A percentile compares a stretch with the other conserved stretches of the same genome.
phyloP scores from a whole-genome alignment of 2,888 invertebrate genomes.

The Scotopteryx bipunctaria region DNA sequence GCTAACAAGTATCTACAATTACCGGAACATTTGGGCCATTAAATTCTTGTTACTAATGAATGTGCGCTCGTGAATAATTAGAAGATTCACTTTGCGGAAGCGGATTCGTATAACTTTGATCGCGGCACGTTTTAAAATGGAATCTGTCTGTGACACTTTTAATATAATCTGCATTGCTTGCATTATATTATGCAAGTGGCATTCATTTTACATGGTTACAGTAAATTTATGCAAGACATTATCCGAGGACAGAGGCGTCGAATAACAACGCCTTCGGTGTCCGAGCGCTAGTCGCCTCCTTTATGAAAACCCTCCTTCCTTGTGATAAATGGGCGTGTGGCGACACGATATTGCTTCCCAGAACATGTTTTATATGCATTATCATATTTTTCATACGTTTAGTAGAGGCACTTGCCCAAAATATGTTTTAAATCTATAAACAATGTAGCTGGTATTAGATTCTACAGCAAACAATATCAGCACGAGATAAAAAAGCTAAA shows the following conservation, averaged over 20 bases:
- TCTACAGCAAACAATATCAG: background rate
- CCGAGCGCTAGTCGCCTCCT: conserved; percentile 67
- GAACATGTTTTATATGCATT: conserved; percentile 63
- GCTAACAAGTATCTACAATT: conserved; percentile 68
- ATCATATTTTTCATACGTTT: conserved; percentile 49
- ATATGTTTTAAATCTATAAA: conserved; percentile 19
- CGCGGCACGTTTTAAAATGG: conserved; percentile 34
- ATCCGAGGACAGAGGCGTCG: conserved; percentile 75
- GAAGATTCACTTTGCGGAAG: conserved; percentile 39
- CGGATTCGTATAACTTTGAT: conserved; percentile 32
- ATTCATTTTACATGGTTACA: conserved; percentile 75
- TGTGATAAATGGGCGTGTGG: conserved; percentile 73
- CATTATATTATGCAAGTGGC: conserved; percentile 74
- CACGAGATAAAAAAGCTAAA: background rate
- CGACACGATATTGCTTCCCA: conserved; percentile 73
- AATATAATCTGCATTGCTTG: conserved; percentile 63
- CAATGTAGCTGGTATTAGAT: conserved; percentile 17
- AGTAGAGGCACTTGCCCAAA: conserved; percentile 22
- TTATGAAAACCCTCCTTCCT: conserved; percentile 72
- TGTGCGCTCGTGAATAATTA: conserved; percentile 46
- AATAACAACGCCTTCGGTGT: conserved; percentile 80
- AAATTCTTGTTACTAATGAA: conserved; percentile 46
- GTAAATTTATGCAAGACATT: conserved; percentile 81
- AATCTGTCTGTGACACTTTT: conserved; percentile 49
- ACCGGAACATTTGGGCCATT: conserved; percentile 60